Evolutionary conservation across 2,113 vertebrate species (phyloP), one percentile per base, ranked within the genome.

Genomic region (Xiphophorus couchianus): DNA sequence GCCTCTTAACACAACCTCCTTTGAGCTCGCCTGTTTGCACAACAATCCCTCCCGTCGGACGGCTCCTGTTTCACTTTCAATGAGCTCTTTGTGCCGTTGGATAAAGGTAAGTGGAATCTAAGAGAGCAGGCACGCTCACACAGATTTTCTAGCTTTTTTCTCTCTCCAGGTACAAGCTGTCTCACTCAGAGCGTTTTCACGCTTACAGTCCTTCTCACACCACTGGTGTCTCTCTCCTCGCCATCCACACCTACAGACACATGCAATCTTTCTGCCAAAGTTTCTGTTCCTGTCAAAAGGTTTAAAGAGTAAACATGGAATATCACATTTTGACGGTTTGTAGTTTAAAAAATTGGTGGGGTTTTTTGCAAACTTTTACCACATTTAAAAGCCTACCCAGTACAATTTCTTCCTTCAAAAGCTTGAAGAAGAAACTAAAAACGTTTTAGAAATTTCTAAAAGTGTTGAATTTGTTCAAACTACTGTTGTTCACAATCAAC

Each of bases 1-100:
- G 87, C 90, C 86, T 88, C 81, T 79, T 67, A 75, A 89, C 87
- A 83, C 82, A 85, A 71, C 69, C 73, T 69, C 78, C 84, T 88
- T 80, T 90, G 79, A 85, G 89, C 84, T 82, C 88, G 91, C 86
- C 80, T 93, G 90, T 93, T 95, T 95, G 88, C 71, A 83, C 91
- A 89, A 86, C 92, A 95, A 91, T 84, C 84, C 67, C 78, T 81
- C 86, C 69, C 60, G 51, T 86, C 62, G 29, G 78, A 76, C 64
- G 0, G 58, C 79, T 86, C 88, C 86, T 75, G 82, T 79, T 91
- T 89, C 77, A 73, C 89, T 90, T 92, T 91, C 90, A 90, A 74
- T 84, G 91, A 92, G 87, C 82, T 86, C 93, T 95, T 95, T 92
- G 91, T 77, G 31, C 31, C 63, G 58, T 44, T 14, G 63, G 65